Evolutionary conservation across 2,797 vertebrate species (phyloP), one percentile per base, ranked within the genome.

Genomic region (Sitta carolinensis): DNA sequence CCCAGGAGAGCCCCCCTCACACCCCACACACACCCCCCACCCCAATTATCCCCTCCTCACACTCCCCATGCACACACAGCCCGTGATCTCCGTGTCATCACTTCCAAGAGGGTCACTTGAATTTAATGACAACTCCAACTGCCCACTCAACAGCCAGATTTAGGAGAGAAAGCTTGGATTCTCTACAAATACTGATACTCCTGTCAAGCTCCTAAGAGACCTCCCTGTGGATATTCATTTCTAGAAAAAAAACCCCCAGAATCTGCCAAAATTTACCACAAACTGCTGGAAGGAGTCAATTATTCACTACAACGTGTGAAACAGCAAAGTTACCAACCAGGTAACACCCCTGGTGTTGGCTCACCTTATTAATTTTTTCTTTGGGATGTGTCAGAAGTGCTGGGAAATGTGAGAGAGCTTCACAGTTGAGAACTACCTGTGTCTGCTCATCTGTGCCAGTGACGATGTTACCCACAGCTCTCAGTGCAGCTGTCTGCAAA

Each of bases 341-440:
- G 7, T 30, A 2, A 34, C 30, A 59, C 1, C 62, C 64, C 47
- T 48, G 30, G 4, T 34, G 23, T 18, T 16, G 91, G 91, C 90
- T 97, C 97, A 99, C 99, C 98, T 99, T 99, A 98, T 99, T 99
- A 98, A 99, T 99, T 98, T 99, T 99, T 98, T 99, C 99, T 98
- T 99, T 99, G 87, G 99, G 98, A 98, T 99, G 99, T 69, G 99
- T 99, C 97, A 99, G 99, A 92, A 99, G 98, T 52, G 99, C 98
- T 79, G 99, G 99, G 95, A 99, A 99, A 97, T 99, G 99, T 87
- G 98, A 98, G 91, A 99, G 98, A 77, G 99, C 99, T 32, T 99
- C 99, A 93, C 99, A 99, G 96, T 99, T 99, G 93, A 99, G 98
- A 91, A 99, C 99, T 70, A 99, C 99, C 97, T 99, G 99, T 40